Base-by-base conservation (phyloP, 2,113 vertebrate species). In the Lonchura striata region DNA sequence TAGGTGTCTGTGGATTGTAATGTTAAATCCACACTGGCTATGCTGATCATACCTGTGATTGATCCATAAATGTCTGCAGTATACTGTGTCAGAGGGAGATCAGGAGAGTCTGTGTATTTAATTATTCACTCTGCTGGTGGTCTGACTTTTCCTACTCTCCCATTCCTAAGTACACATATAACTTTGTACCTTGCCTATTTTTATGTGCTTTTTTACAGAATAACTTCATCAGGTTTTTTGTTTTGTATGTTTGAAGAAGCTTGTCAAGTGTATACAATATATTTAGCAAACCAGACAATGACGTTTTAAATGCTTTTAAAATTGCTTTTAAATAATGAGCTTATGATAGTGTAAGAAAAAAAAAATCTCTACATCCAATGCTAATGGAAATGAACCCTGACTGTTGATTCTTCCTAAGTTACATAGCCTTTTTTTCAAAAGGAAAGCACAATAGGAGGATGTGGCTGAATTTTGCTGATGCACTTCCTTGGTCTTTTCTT, bases 221-320 rank as follows among this genome's bases (percentile, higher is more conserved):
- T 54, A 33, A 10, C 10, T 81, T 83, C 2, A 60, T 81, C 19
- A 0, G 0, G 0, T 2, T 47, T 86, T 90, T 72, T 72, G 15
- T 10, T 91, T 35, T 61, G 33, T 72, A 35, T 86, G 5, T 46
- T 81, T 72, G 52, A 77, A 80, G 37, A 81, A 33, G 27, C 17
- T 53, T 74, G 30, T 70, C 22, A 44, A 57, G 21, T 41, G 4
- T n/a, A 37, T 69, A 10, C 15, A 59, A 5, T 41, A 23, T 2
- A 0, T 79, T 78, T 35, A 78, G 37, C 49, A 75, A 80, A 41
- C 24, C 39, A 74, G 33, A 35, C 12, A 61, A 22, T n/a, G 6
- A 7, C 7, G 21, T 70, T 82, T 78, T 88, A 39, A 39, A 39
- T 82, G 15, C 44, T 76, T 88, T 69, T 61, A 81, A 72, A n/a